phyloP scores from a whole-genome alignment of 1,140 invertebrate genomes.

The Hylaeus volcanicus region DNA sequence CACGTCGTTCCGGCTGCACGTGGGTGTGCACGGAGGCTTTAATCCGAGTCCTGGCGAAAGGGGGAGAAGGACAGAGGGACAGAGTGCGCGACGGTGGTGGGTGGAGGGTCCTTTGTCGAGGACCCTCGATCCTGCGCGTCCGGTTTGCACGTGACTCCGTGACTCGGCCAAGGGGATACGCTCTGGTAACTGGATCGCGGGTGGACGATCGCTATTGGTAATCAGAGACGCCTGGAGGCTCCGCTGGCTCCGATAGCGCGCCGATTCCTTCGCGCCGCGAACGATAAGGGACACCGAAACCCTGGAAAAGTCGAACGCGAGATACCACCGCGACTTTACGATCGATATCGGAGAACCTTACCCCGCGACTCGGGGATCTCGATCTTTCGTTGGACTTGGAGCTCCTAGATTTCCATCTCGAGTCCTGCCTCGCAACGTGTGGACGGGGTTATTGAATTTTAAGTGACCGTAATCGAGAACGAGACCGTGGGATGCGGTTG shows the following conservation, averaged over 20 bases:
- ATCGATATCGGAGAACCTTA: conserved; percentile 11
- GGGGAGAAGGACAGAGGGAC: neutral
- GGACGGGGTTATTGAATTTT: conserved; percentile 22
- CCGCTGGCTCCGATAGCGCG: neutral
- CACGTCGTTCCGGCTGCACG: neutral
- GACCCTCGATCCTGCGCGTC: conserved; percentile 32
- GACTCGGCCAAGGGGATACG: conserved; percentile 9
- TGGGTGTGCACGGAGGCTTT: conserved; percentile 42
- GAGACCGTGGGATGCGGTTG: no score
- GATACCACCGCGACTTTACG: neutral
- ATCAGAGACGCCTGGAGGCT: conserved; percentile 33
- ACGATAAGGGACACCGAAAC: conserved; percentile 17
- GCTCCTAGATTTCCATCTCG: conserved; percentile 3
- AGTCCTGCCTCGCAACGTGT: neutral
- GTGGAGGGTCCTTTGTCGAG: conserved; percentile 16
- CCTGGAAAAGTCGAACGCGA: neutral
- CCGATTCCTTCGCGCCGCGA: neutral
- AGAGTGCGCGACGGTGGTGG: neutral
- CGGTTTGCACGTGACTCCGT: conserved; percentile 35
- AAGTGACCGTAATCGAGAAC: neutral
- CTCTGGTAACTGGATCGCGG: conserved; percentile 40
- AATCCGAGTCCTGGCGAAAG: neutral
- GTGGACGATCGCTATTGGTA: conserved; percentile 41
- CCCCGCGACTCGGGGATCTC: neutral
- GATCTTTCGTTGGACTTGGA: neutral